Percentiles rank a stretch among this genome's conserved stretches.
These are phyloP conservation scores for Gymnogyps californianus DNA, from an alignment of 2,113 vertebrate species.

Conservation along the genomic window DNA sequence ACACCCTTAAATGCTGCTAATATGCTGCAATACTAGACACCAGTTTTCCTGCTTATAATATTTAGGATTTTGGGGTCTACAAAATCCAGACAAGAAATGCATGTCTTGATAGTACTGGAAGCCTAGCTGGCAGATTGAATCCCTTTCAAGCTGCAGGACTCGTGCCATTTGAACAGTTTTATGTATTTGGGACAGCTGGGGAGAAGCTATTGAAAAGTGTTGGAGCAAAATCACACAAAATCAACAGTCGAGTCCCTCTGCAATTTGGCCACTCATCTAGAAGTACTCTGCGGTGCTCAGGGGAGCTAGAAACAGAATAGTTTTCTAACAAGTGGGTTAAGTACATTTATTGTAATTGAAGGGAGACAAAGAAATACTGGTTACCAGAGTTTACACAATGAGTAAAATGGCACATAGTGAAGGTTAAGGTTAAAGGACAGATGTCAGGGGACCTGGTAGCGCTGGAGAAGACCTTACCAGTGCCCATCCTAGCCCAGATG, in stretches of 20 bases:
- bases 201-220: not conserved
- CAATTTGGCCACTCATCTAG: not conserved
- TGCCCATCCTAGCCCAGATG: not conserved
- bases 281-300: not conserved
- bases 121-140: not conserved
- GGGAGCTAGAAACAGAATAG: not conserved
- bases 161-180: not conserved
- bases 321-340: not conserved
- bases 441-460: not conserved
- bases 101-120: not conserved
- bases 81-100: not conserved
- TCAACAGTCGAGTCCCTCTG: not conserved
- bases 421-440: not conserved
- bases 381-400: not conserved
- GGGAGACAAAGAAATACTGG: not conserved
- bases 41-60: not conserved
- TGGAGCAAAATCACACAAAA: constrained; percentile 50
- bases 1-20: not conserved
- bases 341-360: not conserved
- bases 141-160: constrained; percentile 26
- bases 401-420: not conserved
- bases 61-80: not conserved
- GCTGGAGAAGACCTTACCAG: not conserved
- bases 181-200: not conserved
- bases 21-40: not conserved